A percentile compares a stretch with the other conserved stretches of the same genome.
These are phyloP conservation scores for Patiria miniata DNA, from an alignment of 35 echinoderm and acorn worm genomes.

Conservation along the genomic window DNA sequence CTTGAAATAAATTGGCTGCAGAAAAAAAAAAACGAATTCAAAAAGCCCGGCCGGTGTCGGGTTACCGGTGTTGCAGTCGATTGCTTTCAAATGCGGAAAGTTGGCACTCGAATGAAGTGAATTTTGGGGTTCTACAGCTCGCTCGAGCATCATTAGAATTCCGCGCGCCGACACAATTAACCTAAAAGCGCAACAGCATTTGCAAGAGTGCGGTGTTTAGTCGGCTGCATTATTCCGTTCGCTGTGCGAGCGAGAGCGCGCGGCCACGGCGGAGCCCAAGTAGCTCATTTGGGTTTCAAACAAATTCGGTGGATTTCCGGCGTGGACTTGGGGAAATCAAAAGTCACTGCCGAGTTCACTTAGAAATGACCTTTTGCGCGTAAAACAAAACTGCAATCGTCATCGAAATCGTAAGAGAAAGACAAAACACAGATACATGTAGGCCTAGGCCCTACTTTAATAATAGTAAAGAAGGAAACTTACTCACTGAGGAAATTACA, in stretches of 20 bases:
- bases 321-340: too few relatives aligned
- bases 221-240: neutral
- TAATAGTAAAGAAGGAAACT: too few relatives aligned
- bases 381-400: too few relatives aligned
- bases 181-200: conserved; percentile 20
- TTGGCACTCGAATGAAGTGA: conserved; percentile 28
- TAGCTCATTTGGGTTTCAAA: conserved; percentile 16
- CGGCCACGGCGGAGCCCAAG: neutral
- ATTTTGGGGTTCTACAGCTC: conserved; percentile 6
- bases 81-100: conserved; percentile 33
- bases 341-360: too few relatives aligned
- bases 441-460: too few relatives aligned
- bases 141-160: neutral
- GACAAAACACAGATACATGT: too few relatives aligned
- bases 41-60: conserved; percentile 24
- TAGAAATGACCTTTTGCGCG: too few relatives aligned
- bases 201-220: neutral
- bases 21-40: conserved; percentile 23
- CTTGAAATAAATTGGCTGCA: conserved; percentile 26
- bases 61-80: conserved; percentile 32
- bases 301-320: neutral
- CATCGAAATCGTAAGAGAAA: too few relatives aligned
- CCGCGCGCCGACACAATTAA: conserved; percentile 15
- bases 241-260: neutral
- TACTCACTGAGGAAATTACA: too few relatives aligned